phyloP scores from a whole-genome alignment of 2,888 invertebrate genomes.

The Rhaphigaster nebulosa region DNA sequence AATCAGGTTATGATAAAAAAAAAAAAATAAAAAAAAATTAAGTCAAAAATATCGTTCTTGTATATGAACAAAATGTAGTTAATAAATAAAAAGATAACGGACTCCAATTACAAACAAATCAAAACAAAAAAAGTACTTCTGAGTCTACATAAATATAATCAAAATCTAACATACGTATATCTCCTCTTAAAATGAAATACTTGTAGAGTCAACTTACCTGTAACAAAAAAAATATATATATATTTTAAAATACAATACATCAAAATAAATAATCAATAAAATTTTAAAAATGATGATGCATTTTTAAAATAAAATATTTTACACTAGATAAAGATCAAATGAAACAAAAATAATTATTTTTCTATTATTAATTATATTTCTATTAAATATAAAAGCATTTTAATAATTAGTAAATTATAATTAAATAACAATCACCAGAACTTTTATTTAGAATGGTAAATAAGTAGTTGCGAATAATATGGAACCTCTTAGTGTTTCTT shows the following conservation, averaged over 20 bases:
- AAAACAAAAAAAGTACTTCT: background rate
- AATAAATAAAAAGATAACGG: slow-evolving; percentile 5
- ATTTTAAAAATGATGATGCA: background rate
- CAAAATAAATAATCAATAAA: background rate
- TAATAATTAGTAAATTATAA: no score
- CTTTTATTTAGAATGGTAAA: no score
- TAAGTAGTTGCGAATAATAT: no score
- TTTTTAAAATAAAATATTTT: background rate
- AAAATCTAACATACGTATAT: background rate
- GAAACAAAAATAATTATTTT: no score
- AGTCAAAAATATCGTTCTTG: background rate
- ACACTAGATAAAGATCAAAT: no score
- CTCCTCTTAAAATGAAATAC: background rate
- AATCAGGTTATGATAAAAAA: background rate
- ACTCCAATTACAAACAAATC: background rate
- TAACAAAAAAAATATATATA: background rate
- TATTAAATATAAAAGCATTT: no score
- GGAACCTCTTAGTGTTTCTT: no score
- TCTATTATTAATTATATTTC: no score
- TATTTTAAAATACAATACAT: background rate
- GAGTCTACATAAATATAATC: background rate
- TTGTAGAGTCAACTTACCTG: background rate
- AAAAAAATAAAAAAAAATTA: background rate
- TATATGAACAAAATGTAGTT: background rate
- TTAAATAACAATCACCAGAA: no score